phyloP scores from a whole-genome alignment of 1,140 invertebrate genomes.

The Portunus trituberculatus region DNA sequence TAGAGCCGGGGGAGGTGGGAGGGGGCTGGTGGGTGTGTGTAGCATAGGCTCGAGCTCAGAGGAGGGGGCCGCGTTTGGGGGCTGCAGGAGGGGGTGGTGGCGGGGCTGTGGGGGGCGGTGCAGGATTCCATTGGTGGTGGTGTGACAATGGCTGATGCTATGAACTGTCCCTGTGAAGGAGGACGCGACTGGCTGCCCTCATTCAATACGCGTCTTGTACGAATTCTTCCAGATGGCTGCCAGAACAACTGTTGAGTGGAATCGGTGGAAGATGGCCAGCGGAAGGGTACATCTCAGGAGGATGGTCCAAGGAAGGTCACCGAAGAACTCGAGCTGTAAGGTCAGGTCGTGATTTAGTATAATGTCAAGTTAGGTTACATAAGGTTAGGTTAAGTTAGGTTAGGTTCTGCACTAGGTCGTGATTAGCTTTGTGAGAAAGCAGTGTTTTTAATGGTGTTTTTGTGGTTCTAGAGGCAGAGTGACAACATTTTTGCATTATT shows the following conservation, averaged over 20 bases:
- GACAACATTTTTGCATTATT: too few relatives aligned
- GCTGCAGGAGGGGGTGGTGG: conserved; percentile 69
- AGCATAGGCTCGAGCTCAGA: conserved; percentile 74
- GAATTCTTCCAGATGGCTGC: conserved; percentile 99
- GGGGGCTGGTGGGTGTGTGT: conserved; percentile 73
- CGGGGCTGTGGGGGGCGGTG: conserved; percentile 56
- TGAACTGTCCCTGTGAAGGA: conserved; percentile 64
- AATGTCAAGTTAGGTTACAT: too few relatives aligned
- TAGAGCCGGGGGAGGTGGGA: conserved; percentile 60
- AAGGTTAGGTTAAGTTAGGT: too few relatives aligned
- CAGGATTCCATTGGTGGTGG: conserved; percentile 65
- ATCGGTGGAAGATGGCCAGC: conserved; percentile 97
- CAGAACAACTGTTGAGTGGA: conserved; percentile 97
- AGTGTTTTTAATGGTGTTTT: too few relatives aligned
- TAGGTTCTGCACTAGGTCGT: too few relatives aligned
- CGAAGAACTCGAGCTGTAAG: conserved; percentile 93
- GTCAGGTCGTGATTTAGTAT: too few relatives aligned
- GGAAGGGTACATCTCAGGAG: conserved; percentile 96
- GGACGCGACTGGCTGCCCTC: conserved; percentile 67
- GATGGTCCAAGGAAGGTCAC: conserved; percentile 95
- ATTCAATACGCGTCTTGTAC: conserved; percentile 88
- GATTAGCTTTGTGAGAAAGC: too few relatives aligned
- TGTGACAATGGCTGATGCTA: conserved; percentile 72
- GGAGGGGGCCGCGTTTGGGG: conserved; percentile 31
- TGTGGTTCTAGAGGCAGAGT: too few relatives aligned